phyloP scores from a whole-genome alignment of 2,888 invertebrate genomes.

The Tenthredo mesomela region DNA sequence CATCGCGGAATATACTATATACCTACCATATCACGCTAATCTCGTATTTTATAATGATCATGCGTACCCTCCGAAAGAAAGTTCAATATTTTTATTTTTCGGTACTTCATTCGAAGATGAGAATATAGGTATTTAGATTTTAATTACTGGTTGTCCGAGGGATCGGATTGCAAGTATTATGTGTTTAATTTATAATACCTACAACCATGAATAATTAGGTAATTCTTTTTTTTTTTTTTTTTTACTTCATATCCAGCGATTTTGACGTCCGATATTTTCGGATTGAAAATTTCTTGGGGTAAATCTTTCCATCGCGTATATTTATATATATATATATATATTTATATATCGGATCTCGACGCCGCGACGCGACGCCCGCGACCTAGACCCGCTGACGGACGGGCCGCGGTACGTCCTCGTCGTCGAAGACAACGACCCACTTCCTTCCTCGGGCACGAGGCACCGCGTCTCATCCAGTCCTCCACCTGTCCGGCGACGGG shows the following conservation, averaged over 20 bases:
- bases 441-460: conserved; percentile 61
- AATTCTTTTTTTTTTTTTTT: neutral
- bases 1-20: too few relatives aligned
- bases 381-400: conserved; percentile 47
- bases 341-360: neutral
- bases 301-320: neutral
- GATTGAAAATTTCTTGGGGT: neutral
- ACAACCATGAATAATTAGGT: neutral
- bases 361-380: neutral
- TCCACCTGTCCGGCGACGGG: conserved; percentile 47
- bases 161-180: neutral
- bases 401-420: conserved; percentile 58
- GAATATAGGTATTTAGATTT: neutral
- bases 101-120: neutral
- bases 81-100: too few relatives aligned
- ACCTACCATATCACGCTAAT: too few relatives aligned
- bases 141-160: neutral
- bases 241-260: neutral
- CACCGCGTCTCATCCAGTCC: conserved; percentile 62
- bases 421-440: conserved; percentile 57
- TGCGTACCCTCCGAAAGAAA: too few relatives aligned
- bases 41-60: neutral
- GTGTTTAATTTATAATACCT: neutral
- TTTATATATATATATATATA: neutral
- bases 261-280: neutral